Base-by-base conservation (phyloP, 2,113 vertebrate species). In the Leptobrachium ailaonicum region DNA sequence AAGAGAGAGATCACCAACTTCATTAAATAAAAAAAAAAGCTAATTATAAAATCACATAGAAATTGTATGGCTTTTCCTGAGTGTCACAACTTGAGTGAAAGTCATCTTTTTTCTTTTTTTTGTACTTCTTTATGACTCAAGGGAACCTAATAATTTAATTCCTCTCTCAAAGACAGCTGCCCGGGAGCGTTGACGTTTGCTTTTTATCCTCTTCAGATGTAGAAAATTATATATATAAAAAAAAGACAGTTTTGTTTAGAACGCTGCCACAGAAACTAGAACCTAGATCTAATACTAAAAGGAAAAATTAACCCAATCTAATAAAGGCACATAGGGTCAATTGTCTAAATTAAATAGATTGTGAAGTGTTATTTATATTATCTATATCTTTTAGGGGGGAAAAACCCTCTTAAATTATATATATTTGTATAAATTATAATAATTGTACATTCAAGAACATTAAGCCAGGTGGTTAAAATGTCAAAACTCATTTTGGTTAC, bases 1-100 rank as follows among this genome's bases (percentile, higher is more conserved):
- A 66, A 64, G 50, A 68, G 11, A 69, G 43, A 60, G 3, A 62
- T 68, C 68, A 60, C 53, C 2, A 41, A 78, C n/a, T 62, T 79
- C 32, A 40, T 40, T 66, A 32, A 60, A 54, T 7, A 54, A 68
- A 56, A 73, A 62, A 74, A 58, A 56, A 44, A 80, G 67, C 64
- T 68, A 80, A 80, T 80, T 80, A 75, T 68, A 73, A 80, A 80
- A 74, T 75, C 78, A 62, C 62, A 67, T 56, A 73, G 47, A 80
- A 73, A 81, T 75, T 47, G 7, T 56, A 72, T 2, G 44, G 32
- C 54, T 69, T 42, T 62, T 45, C 54, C 66, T 68, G 12, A 60
- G 72, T 75, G 64, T 75, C 71, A 81, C 14, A 20, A 47, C 64
- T 47, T 74, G 71, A 69, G 63, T 81, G 69, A 53, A 75, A 69